A percentile compares a stretch with the other conserved stretches of the same genome.
Evolutionary conservation across 23 tunicate species (phyloP).

Genomic region (Ciona savignyi): DNA sequence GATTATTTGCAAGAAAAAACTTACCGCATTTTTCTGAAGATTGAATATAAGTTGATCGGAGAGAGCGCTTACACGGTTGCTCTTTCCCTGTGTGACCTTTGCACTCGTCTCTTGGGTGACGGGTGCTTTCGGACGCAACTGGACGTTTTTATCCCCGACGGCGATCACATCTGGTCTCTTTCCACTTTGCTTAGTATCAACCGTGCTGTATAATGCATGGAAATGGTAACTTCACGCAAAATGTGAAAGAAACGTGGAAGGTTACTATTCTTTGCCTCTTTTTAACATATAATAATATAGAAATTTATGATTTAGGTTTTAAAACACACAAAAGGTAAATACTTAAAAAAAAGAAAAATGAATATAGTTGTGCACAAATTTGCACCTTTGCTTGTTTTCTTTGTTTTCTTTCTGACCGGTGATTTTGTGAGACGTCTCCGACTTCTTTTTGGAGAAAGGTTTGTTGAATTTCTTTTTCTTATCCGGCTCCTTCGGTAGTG

Average conservation of each 20-base stretch:
- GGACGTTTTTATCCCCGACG: constrained; percentile 19
- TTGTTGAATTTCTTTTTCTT: constrained; percentile 36
- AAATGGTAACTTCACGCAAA: no score
- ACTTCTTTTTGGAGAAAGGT: constrained; percentile 17
- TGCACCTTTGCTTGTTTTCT: constrained; percentile 23
- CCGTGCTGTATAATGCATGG: no score
- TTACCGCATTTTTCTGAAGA: no score
- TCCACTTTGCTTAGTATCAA: not conserved
- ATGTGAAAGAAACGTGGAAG: no score
- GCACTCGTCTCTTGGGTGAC: not conserved
- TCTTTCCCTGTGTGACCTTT: constrained; percentile 36
- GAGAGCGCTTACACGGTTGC: constrained; percentile 70
- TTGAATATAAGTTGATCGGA: constrained; percentile 70
- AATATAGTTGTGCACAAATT: no score
- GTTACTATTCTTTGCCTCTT: no score
- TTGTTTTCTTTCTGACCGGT: constrained; percentile 13
- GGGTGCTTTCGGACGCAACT: constrained; percentile 19
- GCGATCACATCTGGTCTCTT: not conserved
- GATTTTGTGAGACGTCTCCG: not conserved
- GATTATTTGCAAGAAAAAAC: no score
- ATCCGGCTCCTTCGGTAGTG: constrained; percentile 2
- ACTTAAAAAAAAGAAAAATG: no score
- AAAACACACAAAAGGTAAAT: no score
- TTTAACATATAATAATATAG: no score
- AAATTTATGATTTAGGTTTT: no score